Base-by-base conservation (phyloP, 2,113 vertebrate species). In the Ochotona princeps region DNA sequence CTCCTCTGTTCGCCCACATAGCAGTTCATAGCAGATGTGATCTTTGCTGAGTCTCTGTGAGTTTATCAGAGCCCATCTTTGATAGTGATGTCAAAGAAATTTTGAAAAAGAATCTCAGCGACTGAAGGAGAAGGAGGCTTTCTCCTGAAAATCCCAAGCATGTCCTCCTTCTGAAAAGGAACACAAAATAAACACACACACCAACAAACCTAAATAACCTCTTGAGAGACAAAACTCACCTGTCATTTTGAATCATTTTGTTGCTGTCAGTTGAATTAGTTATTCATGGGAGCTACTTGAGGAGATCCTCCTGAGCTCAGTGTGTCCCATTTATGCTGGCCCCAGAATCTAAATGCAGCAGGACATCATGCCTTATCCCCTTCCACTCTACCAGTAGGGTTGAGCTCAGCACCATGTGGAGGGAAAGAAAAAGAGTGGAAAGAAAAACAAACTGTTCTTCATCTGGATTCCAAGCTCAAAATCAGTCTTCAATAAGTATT, bases 401-500 rank as follows among this genome's bases (percentile, higher is more conserved):
- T 70, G 80, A 70, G 54, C 8, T 90, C 51, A 90, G 21, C 4
- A 38, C 14, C 28, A 61, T 10, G 35, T 9, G 1, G 10, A 12
- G 32, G 4, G 13, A 63, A 54, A 54, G 54, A 54, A 54, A 54
- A 54, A 54, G 12, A 54, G 54, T 12, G 54, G 54, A 57, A 57
- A 57, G 23, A 69, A 88, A 67, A 74, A 44, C 15, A 61, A 81
- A 26, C 93, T n/a, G 44, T n/a, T 94, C 91, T 72, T 32, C 60
- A 75, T 65, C 38, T 89, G 54, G 63, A 74, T 83, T 90, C 87
- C 20, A 51, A 92, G 35, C 6, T 85, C 47, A 75, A 73, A 88
- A 83, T 35, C 66, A 8, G 6, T 63, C 79, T 35, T 90, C 25
- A 91, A 44, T 78, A 92, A 92, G 23, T 92, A 88, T 82, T 89